Evolutionary conservation across 1,140 invertebrate genomes (phyloP).

Genomic region (Orchesella cincta): DNA sequence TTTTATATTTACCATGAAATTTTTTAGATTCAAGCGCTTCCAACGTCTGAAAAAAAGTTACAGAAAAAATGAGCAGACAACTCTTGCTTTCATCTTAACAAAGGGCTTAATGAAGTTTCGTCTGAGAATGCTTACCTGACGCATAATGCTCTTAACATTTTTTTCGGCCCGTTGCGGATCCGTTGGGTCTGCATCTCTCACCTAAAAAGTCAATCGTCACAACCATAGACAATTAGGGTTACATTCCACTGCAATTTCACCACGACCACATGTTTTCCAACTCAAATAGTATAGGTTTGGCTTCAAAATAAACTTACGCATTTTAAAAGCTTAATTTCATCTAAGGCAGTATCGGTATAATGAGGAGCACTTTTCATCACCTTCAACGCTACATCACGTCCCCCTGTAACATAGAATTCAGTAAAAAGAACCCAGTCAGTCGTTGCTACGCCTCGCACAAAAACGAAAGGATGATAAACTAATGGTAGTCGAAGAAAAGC

Average conservation of each 20-base stretch:
- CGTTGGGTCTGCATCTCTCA: conserved; percentile 63
- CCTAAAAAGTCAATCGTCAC: conserved; percentile 55
- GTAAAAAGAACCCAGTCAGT: conserved; percentile 44
- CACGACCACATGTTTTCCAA: not conserved
- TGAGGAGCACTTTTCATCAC: conserved; percentile 75
- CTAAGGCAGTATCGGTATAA: conserved; percentile 77
- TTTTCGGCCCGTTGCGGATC: conserved; percentile 65
- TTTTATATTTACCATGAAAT: conserved; percentile 71
- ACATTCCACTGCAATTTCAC: not conserved
- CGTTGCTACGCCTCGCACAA: not conserved
- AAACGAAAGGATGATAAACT: conserved; percentile 4
- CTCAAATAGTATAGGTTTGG: not conserved
- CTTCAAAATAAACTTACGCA: conserved; percentile 66
- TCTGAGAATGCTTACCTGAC: conserved; percentile 61
- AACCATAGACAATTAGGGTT: not conserved
- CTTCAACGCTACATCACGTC: conserved; percentile 72
- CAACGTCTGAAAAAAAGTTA: conserved; percentile 62
- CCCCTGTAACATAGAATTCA: conserved; percentile 58
- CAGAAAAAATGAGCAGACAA: not conserved
- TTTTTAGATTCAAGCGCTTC: conserved; percentile 73
- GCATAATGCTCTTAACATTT: conserved; percentile 70
- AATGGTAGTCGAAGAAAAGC: too few relatives aligned
- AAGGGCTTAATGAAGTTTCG: conserved; percentile 15
- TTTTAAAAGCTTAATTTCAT: conserved; percentile 75
- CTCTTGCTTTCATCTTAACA: not conserved